A percentile compares a stretch with the other conserved stretches of the same genome.
Evolutionary conservation across 2,888 invertebrate genomes (phyloP).

Genomic region (Lithophane leautieri): DNA sequence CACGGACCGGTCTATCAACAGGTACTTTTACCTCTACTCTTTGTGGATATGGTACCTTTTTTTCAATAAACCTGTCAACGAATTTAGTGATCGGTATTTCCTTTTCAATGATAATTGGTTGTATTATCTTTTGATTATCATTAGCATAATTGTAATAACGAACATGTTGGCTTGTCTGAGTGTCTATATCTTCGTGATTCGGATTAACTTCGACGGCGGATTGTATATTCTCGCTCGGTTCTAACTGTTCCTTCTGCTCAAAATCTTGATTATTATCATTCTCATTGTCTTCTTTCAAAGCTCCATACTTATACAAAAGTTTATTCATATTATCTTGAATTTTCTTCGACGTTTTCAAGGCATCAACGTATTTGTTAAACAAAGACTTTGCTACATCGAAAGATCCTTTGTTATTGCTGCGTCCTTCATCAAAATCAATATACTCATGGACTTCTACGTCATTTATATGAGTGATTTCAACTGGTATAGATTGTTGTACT

Average conservation of each 20-base stretch:
- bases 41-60: conserved; percentile 85
- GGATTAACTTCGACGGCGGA: conserved; percentile 78
- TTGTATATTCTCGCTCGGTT: conserved; percentile 81
- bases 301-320: conserved; percentile 75
- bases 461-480: conserved; percentile 88
- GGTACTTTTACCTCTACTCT: conserved; percentile 81
- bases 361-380: conserved; percentile 81
- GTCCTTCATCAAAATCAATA: conserved; percentile 84
- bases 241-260: conserved; percentile 76
- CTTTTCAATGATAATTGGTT: conserved; percentile 86
- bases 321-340: conserved; percentile 80
- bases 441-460: conserved; percentile 87
- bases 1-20: conserved; percentile 85
- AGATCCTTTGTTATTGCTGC: conserved; percentile 77
- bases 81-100: conserved; percentile 86
- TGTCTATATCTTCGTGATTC: conserved; percentile 70
- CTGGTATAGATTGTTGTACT: conserved; percentile 92
- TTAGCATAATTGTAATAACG: conserved; percentile 74
- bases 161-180: conserved; percentile 75
- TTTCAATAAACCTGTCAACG: conserved; percentile 84
- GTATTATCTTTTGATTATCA: conserved; percentile 81
- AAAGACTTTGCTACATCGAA: conserved; percentile 77
- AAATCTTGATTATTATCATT: conserved; percentile 69
- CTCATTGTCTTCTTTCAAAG: conserved; percentile 80
- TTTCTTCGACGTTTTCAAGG: conserved; percentile 82